Conservation (phyloP, 2,888 invertebrate genomes). For the Synergus laeviventris region DNA sequence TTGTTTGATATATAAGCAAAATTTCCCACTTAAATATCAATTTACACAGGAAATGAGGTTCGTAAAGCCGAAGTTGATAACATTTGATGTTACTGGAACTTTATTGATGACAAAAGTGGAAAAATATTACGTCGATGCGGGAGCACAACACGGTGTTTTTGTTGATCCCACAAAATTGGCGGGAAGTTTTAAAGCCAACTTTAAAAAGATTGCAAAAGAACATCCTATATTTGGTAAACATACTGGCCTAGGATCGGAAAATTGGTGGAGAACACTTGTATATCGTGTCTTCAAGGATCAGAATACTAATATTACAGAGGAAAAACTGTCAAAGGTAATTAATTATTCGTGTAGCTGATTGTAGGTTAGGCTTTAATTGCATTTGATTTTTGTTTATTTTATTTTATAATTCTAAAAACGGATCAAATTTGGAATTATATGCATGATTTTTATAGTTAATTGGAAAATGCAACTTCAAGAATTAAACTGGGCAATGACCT, state of each 20-base stretch:
- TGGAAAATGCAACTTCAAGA: neutral
- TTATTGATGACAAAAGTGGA: conserved; percentile 77
- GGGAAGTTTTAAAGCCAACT: conserved; percentile 82
- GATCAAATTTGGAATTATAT: too few relatives aligned
- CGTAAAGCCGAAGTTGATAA: conserved; percentile 81
- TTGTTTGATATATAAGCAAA: neutral
- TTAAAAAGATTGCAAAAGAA: conserved; percentile 80
- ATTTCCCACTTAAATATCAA: neutral
- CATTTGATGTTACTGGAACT: conserved; percentile 94
- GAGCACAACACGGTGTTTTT: conserved; percentile 82
- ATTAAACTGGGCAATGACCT: too few relatives aligned
- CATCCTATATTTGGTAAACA: conserved; percentile 90
- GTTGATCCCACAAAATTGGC: conserved; percentile 79
- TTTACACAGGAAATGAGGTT: conserved; percentile 72
- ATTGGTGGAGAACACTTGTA: conserved; percentile 90
- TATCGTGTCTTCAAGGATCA: conserved; percentile 81
- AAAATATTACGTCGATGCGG: conserved; percentile 84
- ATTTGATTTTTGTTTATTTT: neutral
- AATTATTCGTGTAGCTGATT: neutral
- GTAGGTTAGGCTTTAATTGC: too few relatives aligned
- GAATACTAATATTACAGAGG: conserved; percentile 67
- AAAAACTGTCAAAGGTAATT: conserved; percentile 67
- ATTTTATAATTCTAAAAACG: neutral
- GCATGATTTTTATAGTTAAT: too few relatives aligned
- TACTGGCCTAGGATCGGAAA: conserved; percentile 83